A percentile compares a stretch with the other conserved stretches of the same genome.
Evolutionary conservation across 2,113 vertebrate species (phyloP).

Genomic region (Ellobius talpinus): DNA sequence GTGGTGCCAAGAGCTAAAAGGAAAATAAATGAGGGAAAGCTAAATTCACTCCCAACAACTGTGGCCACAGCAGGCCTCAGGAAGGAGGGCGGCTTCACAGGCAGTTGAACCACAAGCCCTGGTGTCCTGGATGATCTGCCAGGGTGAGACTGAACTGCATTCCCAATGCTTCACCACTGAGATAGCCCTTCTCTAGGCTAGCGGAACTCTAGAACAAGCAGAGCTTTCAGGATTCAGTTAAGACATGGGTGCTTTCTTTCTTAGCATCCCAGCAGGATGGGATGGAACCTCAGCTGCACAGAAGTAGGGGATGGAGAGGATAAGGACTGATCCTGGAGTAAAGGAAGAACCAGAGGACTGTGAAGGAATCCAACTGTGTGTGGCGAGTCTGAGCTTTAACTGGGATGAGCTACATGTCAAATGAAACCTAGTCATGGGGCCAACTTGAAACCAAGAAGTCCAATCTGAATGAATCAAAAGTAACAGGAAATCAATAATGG

Average conservation of each 20-base stretch:
- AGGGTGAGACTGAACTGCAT: not conserved
- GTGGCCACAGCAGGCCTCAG: not conserved
- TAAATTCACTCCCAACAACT: not conserved
- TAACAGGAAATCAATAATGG: not conserved
- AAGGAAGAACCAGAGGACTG: not conserved
- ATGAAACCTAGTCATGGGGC: not conserved
- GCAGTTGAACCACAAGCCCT: not conserved
- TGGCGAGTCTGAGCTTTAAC: not conserved
- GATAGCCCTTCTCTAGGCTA: slow-evolving; percentile 1
- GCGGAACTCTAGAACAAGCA: not conserved
- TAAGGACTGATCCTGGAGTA: not conserved
- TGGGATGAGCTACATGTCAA: slow-evolving; percentile 13
- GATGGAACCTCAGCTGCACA: not conserved
- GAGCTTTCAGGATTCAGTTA: not conserved
- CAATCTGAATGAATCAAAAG: not conserved
- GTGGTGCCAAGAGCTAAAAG: slow-evolving; percentile 57
- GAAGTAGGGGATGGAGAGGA: not conserved
- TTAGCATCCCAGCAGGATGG: not conserved
- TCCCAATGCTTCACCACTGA: not conserved
- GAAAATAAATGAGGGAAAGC: slow-evolving; percentile 40
- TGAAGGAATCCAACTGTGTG: not conserved
- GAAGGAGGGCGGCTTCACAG: not conserved
- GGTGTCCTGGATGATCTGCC: not conserved
- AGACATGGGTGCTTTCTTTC: slow-evolving; percentile 28
- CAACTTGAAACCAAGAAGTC: not conserved